Evolutionary conservation across 64 coral and sea anemone genomes (phyloP), one percentile per base, ranked within the genome.

Genomic region (Montipora cactus): DNA sequence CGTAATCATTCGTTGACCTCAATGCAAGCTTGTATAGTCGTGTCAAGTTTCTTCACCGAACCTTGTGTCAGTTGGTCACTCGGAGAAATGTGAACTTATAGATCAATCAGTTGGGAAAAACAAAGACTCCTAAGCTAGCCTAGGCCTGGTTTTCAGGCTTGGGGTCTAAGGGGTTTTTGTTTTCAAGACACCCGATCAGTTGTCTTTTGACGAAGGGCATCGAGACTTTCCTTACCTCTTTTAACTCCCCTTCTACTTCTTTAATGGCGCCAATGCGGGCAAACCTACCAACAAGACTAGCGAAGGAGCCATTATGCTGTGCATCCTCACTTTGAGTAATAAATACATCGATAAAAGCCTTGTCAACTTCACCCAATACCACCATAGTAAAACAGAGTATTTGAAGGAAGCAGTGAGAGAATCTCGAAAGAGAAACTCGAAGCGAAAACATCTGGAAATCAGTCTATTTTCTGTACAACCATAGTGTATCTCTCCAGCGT

Each of bases 341-440:
- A 3, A 37, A 37, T 37, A 86, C 82, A 86, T 86, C 66, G 19
- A 86, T 51, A 22, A 86, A 86, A 2, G 82, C 82, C 45, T 72
- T 71, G 82, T 86, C 82, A 86, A 86, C 82, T 70, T 86, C 82
- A 10, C 82, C 82, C 45, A 86, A 86, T 2, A 86, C 44, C 14
- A 86, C 16, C 8, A 71, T 25, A 50, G 82, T 86, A 8, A 86
- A 86, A 59, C 82, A 86, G 23, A 86, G 64, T 19, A 71, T 47
- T 67, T 67, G 82, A 22, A 86, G 10, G 71, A 86, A 72, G 19
- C 82, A 86, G 8, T 53, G 62, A 47, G 49, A 2, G 47, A 70
- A 86, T 86, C 47, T 72, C 18, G 82, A 86, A 19, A 86, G 45
- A 10, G 82, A 86, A 86, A 86, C 82, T 71, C 15, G 66, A 8